Evolutionary conservation across 1,140 invertebrate genomes (phyloP).

Genomic region (Nephila pilipes): DNA sequence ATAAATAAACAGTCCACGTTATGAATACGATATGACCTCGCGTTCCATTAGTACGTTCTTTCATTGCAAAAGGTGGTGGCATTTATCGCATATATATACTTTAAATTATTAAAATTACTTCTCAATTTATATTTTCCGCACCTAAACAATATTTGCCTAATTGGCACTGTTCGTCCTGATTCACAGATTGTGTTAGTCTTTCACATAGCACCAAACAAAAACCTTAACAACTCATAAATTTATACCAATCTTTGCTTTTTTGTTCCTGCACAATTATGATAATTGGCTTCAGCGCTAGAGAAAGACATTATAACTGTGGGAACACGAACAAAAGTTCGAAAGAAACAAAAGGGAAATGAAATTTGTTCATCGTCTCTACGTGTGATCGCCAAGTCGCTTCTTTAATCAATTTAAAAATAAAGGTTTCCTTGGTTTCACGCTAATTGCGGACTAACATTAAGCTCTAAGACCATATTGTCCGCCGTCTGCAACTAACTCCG

Average conservation of each 20-base stretch:
- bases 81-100: too few relatives aligned
- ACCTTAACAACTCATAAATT: neutral
- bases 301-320: neutral
- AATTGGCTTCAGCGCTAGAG: neutral
- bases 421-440: neutral
- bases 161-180: too few relatives aligned
- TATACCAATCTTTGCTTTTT: neutral
- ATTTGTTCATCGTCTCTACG: neutral
- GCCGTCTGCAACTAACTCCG: neutral
- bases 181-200: too few relatives aligned
- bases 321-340: neutral
- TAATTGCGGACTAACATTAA: neutral
- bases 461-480: neutral
- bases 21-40: too few relatives aligned
- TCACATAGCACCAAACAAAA: too few relatives aligned
- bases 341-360: neutral
- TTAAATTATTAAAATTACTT: too few relatives aligned
- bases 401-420: slow-evolving; percentile 31
- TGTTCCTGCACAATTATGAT: neutral
- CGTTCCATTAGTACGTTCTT: too few relatives aligned
- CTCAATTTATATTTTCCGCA: too few relatives aligned
- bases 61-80: too few relatives aligned
- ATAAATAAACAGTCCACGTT: too few relatives aligned
- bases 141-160: too few relatives aligned
- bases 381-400: neutral